phyloP scores from a whole-genome alignment of 2,888 invertebrate species.

The Acanthococcus lagerstroemiae region DNA sequence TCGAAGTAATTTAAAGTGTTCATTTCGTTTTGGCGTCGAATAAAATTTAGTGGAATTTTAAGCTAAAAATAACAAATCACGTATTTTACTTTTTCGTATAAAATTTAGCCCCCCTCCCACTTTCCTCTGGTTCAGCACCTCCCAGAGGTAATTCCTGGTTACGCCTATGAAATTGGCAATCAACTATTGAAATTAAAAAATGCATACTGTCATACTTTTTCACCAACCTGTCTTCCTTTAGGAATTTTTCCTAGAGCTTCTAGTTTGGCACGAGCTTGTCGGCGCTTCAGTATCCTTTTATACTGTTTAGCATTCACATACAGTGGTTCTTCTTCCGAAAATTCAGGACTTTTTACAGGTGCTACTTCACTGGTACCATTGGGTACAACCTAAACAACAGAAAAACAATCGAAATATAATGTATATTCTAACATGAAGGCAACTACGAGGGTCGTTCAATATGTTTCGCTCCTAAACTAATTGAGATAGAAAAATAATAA shows the following conservation, averaged over 20 bases:
- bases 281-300: slow-evolving; percentile 83
- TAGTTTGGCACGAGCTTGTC: slow-evolving; percentile 87
- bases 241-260: slow-evolving; percentile 94
- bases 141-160: no score
- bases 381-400: neutral
- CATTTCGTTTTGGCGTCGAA: no score
- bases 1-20: no score
- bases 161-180: neutral
- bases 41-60: no score
- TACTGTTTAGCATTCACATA: slow-evolving; percentile 99
- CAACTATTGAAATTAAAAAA: neutral
- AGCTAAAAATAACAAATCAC: neutral
- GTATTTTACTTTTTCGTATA: no score
- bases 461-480: no score
- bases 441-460: no score
- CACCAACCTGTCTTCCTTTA: slow-evolving; percentile 77
- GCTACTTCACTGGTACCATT: slow-evolving; percentile 30
- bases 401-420: no score
- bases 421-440: no score
- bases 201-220: no score
- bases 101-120: no score
- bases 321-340: slow-evolving; percentile 83
- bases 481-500: neutral
- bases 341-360: slow-evolving; percentile 47
- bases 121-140: no score